Base-by-base conservation (phyloP, 2,797 vertebrate genomes). In the Rhabdomys pumilio region DNA sequence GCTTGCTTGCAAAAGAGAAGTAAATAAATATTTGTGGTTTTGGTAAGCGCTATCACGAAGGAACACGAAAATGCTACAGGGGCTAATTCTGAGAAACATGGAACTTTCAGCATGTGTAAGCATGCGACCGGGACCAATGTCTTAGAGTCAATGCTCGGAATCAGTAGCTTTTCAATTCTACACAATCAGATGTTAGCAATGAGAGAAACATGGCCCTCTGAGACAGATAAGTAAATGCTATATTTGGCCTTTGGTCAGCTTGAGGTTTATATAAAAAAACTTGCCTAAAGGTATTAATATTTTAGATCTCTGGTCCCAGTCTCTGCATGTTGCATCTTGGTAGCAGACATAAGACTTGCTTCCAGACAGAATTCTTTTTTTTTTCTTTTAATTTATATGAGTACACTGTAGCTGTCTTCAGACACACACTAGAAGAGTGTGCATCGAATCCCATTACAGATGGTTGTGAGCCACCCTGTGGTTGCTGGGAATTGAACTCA, bases 151-250 rank as follows among this genome's bases (percentile, higher is more conserved):
- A 69, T 53, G 86, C 84, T 82, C 53, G 55, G 29, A 53, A 24
- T 72, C 67, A 82, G 14, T 55, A 50, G 57, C 34, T 85, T 85
- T 86, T 53, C 55, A 85, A 47, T 82, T 69, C 73, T 82, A 13
- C 76, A 19, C 31, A 63, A 31, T 81, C 69, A 90, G 47, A 79
- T 95, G 6, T 1, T 38, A 90, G 38, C 63, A 47, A 69, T 12
- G 22, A 89, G 96, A 95, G 96, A 89, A 95, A 94, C 80, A 95
- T 95, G 95, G 93, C 79, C 81, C 89, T 89, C 77, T 38, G 4
- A 44, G 57, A 94, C 57, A 95, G 41, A 85, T 53, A 92, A 94
- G 61, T 94, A 91, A 96, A 90, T 59, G 41, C n/a, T 88, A 86
- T 95, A 89, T 55, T 97, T 97, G 90, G 77, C 57, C 34, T 91